Conservation (phyloP, 2,113 vertebrate species). For the Dipodomys merriami region DNA sequence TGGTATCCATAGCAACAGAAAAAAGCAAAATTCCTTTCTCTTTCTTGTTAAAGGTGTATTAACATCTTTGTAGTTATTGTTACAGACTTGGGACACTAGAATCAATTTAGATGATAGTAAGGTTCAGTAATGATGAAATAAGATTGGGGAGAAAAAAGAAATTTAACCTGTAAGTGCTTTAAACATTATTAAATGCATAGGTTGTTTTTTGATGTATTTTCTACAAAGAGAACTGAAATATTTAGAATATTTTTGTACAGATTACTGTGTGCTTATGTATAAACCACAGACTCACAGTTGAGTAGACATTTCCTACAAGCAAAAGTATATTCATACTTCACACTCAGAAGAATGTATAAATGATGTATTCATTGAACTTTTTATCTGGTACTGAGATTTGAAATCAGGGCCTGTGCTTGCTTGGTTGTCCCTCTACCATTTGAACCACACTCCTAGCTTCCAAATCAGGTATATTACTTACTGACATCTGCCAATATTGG, state of each 20-base stretch:
- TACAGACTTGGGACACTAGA: slow-evolving; percentile 5
- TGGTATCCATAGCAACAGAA: not conserved
- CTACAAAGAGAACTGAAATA: slow-evolving; percentile 34
- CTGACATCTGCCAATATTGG: not conserved
- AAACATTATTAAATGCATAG: not conserved
- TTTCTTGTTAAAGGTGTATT: slow-evolving; percentile 16
- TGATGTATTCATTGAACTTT: not conserved
- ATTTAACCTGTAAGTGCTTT: slow-evolving; percentile 9
- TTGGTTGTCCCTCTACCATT: too few relatives aligned
- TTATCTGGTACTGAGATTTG: too few relatives aligned
- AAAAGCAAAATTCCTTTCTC: not conserved
- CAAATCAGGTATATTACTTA: slow-evolving; percentile 21
- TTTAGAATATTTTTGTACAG: not conserved
- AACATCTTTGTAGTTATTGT: slow-evolving; percentile 20
- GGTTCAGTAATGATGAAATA: slow-evolving; percentile 15
- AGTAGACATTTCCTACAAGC: not conserved
- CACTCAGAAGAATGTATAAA: not conserved
- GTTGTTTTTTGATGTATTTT: slow-evolving; percentile 33
- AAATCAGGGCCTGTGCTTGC: too few relatives aligned
- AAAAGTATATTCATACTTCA: slow-evolving; percentile 37
- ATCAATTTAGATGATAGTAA: slow-evolving; percentile 19
- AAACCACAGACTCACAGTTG: not conserved
- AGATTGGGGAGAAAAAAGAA: not conserved
- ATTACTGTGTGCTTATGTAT: not conserved
- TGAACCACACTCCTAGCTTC: too few relatives aligned